Base-by-base conservation (phyloP, 2,113 vertebrate species). In the Zosterops hypoxanthus region DNA sequence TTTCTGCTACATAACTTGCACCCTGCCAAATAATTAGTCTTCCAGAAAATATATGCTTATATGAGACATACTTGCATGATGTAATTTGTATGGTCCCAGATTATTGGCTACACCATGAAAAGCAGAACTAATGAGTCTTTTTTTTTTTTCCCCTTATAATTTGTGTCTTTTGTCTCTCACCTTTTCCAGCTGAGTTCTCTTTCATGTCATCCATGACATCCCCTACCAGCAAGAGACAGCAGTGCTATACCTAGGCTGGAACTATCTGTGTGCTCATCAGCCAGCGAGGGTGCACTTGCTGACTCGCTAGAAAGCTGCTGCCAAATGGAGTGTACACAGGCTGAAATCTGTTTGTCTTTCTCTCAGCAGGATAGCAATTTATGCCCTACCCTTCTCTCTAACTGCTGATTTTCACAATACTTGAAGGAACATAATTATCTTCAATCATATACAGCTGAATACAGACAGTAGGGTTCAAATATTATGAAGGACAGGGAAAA, bases 271-370 rank as follows among this genome's bases (percentile, higher is more conserved):
- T 61, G 76, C 85, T 92, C 50, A 93, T 95, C 90, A 93, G 82
- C 90, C 86, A 88, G 75, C 64, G 44, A 66, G 88, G 64, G 57
- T 90, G 86, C 79, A 75, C 68, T 96, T 95, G 96, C 95, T 95
- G 94, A 95, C 95, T 96, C 0, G 33, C 47, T 95, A 80, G 88
- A 96, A 97, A 95, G 88, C 90, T 86, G 59, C 88, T 93, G 95
- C 82, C 92, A 97, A 97, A 95, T 94, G 88, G 86, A 93, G 88
- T 96, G 88, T 83, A 16, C 31, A 88, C 0, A 0, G 82, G 72
- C 91, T 90, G 88, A 92, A 95, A 94, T 88, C 86, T 88, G 81
- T 96, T 96, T 95, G 92, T 90, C 82, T 94, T 92, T 83, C 90
- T 92, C 88, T 90, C 95, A 96, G 95, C 82, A 93, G 80, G 76